Evolutionary conservation across 2,888 invertebrate genomes (phyloP).

Genomic region (Nomada fucata): DNA sequence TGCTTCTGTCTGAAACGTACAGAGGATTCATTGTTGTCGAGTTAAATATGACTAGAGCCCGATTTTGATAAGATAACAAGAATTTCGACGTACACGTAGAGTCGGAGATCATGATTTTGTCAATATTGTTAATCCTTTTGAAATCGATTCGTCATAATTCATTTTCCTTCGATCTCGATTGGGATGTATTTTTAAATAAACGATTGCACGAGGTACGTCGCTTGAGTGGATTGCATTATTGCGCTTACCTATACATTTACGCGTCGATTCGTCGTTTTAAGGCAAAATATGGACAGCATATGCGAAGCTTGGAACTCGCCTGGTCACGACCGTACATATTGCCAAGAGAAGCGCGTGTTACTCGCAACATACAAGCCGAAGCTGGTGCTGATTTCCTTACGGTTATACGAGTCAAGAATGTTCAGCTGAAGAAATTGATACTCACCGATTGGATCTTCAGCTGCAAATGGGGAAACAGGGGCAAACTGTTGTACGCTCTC

Average conservation of each 20-base stretch:
- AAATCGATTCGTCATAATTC: too few relatives aligned
- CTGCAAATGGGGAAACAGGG: slow-evolving; percentile 82
- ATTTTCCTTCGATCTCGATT: too few relatives aligned
- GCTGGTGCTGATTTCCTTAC: slow-evolving; percentile 83
- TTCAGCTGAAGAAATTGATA: slow-evolving; percentile 83
- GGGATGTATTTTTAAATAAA: background rate
- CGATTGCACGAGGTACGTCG: too few relatives aligned
- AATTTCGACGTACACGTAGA: background rate
- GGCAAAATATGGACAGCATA: slow-evolving; percentile 83
- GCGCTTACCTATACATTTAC: background rate
- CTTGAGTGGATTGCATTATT: background rate
- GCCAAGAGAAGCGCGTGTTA: slow-evolving; percentile 78
- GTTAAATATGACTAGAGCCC: slow-evolving; percentile 1
- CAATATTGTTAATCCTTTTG: too few relatives aligned
- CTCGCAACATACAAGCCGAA: slow-evolving; percentile 82
- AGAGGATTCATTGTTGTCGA: slow-evolving; percentile 2
- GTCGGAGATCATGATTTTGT: too few relatives aligned
- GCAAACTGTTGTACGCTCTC: slow-evolving; percentile 78
- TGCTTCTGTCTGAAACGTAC: background rate
- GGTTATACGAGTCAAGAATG: slow-evolving; percentile 82
- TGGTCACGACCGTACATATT: slow-evolving; percentile 83
- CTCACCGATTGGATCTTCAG: slow-evolving; percentile 85
- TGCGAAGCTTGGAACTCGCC: slow-evolving; percentile 84
- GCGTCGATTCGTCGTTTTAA: slow-evolving; percentile 36
- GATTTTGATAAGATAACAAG: background rate